Evolutionary conservation across 2,888 invertebrate species (phyloP), one percentile per base, ranked within the genome.

Genomic region (Nymphalis urticae): DNA sequence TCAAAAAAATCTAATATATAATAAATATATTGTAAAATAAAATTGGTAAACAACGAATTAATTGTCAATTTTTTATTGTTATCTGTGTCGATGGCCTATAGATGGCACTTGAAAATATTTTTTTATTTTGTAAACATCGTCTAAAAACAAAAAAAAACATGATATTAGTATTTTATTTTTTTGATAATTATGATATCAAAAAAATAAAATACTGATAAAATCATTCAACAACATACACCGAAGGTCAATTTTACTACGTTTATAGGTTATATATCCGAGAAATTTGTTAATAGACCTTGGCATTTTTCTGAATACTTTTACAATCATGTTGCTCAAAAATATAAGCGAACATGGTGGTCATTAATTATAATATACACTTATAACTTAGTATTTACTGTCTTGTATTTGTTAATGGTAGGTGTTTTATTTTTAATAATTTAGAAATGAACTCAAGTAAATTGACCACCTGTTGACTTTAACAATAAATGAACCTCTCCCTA

Each of bases 181-280:
- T n/a, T n/a, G n/a, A n/a, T n/a, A n/a, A n/a, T n/a, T n/a, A n/a
- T n/a, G n/a, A n/a, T 32, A 5, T 6, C 6, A 32, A 32, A 32
- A 6, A 32, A 32, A 36, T 56, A 9, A 36, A 19, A 54, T 17
- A 51, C 24, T 8, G 27, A 9, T 16, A 32, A 27, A 32, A 32
- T 56, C 42, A 58, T 58, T 42, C 58, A 58, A 16, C 16, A 36
- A 58, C 10, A 42, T 9, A 4, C 4, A 4, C 42, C 10, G 48
- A 61, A 61, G 61, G 61, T 61, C 61, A 61, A 17, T 48, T 61
- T 61, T 61, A 61, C 61, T 61, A 61, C 48, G 61, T 61, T 48
- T 54, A 19, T 42, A 19, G 48, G 61, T 48, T 61, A 48, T 13
- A 13, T 61, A 61, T 61, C 61, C 61, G 61, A 61, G 36, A 58